phyloP scores from a whole-genome alignment of 1,140 invertebrate genomes.

The Phymorhynchus buccinoides region DNA sequence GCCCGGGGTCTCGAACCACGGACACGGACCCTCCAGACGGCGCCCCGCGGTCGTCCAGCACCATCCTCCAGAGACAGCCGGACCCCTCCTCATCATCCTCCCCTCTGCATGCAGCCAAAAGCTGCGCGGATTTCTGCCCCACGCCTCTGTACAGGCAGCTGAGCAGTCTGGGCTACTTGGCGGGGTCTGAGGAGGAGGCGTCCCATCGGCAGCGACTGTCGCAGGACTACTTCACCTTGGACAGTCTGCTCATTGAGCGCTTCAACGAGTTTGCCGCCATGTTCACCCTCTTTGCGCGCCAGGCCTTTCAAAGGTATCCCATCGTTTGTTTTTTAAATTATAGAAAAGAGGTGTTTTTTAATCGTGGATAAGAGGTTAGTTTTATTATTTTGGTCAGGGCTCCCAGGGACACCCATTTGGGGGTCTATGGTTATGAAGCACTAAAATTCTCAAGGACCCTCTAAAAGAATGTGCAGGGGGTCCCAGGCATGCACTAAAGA shows the following conservation, averaged over 20 bases:
- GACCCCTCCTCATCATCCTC: not conserved
- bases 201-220: slow-evolving; percentile 26
- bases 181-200: slow-evolving; percentile 41
- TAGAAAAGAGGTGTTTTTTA: too few species aligned
- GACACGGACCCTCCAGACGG: slow-evolving; percentile 59
- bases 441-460: too few species aligned
- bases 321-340: too few species aligned
- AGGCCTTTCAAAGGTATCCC: slow-evolving; percentile 72
- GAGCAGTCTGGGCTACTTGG: slow-evolving; percentile 62
- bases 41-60: slow-evolving; percentile 36
- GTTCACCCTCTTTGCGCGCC: slow-evolving; percentile 70
- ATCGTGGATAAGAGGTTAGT: too few species aligned
- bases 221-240: slow-evolving; percentile 60
- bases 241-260: slow-evolving; percentile 74
- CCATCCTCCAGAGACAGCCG: not conserved
- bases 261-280: slow-evolving; percentile 71
- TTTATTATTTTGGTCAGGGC: too few species aligned
- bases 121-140: not conserved
- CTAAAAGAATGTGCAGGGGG: too few species aligned
- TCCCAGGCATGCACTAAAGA: too few species aligned
- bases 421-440: too few species aligned
- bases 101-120: not conserved
- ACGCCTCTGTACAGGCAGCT: slow-evolving; percentile 50
- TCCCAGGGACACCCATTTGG: too few species aligned
- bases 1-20: slow-evolving; percentile 48